A percentile compares a stretch with the other conserved stretches of the same genome.
Evolutionary conservation across 53 echinoderm and acorn worm genomes (phyloP).

Genomic region (Apostichopus leukothele): DNA sequence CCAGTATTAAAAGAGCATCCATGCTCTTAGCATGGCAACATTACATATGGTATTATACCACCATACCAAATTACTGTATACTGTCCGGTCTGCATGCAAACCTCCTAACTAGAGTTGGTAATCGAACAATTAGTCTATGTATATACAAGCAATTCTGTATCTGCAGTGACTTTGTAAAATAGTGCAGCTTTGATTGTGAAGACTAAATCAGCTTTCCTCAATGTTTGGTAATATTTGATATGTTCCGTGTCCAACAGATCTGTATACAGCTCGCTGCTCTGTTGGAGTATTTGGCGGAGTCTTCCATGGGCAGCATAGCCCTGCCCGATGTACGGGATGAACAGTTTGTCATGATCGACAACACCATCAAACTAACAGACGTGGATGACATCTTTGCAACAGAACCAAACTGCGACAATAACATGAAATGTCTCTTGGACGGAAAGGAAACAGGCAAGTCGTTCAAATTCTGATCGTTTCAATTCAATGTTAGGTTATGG

Average conservation of each 20-base stretch:
- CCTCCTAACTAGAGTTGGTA: no score
- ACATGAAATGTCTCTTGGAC: conserved; percentile 75
- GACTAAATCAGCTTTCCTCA: no score
- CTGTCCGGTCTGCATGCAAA: no score
- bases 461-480: neutral
- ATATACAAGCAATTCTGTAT: no score
- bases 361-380: conserved; percentile 78
- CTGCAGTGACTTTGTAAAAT: no score
- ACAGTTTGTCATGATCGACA: conserved; percentile 85
- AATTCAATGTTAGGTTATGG: no score
- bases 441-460: conserved; percentile 66
- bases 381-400: conserved; percentile 84
- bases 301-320: conserved; percentile 85
- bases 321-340: conserved; percentile 86
- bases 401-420: conserved; percentile 75
- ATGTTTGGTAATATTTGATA: neutral
- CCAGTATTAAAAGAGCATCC: no score
- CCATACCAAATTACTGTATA: no score
- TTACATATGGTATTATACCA: no score
- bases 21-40: no score
- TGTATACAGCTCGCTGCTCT: conserved; percentile 67
- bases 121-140: no score
- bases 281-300: conserved; percentile 76
- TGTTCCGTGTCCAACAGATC: conserved; percentile 42
- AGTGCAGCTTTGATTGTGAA: no score